Conservation (phyloP, 1,140 invertebrate genomes). For the Pseudobourletiella spinata region DNA sequence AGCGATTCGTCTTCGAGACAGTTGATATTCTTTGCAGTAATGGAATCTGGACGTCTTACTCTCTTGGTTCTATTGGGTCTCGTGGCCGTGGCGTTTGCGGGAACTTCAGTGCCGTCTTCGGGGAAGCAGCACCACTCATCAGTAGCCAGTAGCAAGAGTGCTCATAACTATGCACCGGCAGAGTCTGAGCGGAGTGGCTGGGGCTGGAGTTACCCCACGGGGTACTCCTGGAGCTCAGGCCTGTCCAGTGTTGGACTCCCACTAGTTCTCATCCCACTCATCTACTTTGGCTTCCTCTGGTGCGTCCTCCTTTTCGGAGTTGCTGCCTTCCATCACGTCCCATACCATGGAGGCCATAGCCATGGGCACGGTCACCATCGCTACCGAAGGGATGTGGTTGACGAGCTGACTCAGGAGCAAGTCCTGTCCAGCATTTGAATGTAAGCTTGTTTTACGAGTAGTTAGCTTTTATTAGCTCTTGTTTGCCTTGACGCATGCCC, state of each 20-base stretch:
- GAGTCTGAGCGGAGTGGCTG: background rate
- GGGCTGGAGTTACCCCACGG: background rate
- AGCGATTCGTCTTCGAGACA: background rate
- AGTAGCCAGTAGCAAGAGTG: background rate
- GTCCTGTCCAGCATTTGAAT: constrained; percentile 3
- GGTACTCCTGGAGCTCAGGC: background rate
- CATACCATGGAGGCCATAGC: background rate
- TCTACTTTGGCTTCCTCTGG: constrained; percentile 7
- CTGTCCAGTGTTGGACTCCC: background rate
- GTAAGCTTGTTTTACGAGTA: too few species aligned
- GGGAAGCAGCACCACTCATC: background rate
- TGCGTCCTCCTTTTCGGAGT: constrained; percentile 7
- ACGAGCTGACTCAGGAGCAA: background rate
- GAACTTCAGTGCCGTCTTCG: background rate
- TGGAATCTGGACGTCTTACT: too few species aligned
- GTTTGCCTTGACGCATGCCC: too few species aligned
- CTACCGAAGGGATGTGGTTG: constrained; percentile 1
- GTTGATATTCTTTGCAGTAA: too few species aligned
- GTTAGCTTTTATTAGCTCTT: too few species aligned
- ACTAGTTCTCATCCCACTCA: background rate
- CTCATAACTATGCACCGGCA: background rate
- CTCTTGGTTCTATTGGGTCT: background rate
- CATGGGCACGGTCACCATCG: background rate
- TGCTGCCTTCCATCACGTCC: constrained; percentile 4
- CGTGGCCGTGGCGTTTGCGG: background rate